Evolutionary conservation across 2,888 invertebrate species (phyloP).

Genomic region (Acronicta alni): DNA sequence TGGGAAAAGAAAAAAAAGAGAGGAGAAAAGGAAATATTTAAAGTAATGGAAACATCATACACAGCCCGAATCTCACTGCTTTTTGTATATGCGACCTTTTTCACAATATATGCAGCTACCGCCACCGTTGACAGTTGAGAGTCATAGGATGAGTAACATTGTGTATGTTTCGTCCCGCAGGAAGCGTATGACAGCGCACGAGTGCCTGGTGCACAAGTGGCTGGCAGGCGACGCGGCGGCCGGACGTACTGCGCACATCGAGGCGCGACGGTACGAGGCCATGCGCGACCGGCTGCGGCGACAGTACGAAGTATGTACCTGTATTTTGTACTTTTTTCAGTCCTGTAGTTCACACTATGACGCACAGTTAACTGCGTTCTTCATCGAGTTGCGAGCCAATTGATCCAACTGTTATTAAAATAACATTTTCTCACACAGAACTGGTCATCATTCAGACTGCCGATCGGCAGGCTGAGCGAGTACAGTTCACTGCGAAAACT

Average conservation of each 20-base stretch:
- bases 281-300: slow-evolving; percentile 96
- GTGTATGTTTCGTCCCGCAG: slow-evolving; percentile 74
- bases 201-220: slow-evolving; percentile 98
- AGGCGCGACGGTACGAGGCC: slow-evolving; percentile 94
- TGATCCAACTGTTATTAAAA: too few relatives aligned
- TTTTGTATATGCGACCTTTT: too few relatives aligned
- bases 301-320: slow-evolving; percentile 89
- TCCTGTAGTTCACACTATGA: too few relatives aligned
- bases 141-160: too few relatives aligned
- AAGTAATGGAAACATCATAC: too few relatives aligned
- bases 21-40: too few relatives aligned
- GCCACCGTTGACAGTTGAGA: too few relatives aligned
- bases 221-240: slow-evolving; percentile 95
- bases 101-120: too few relatives aligned
- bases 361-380: too few relatives aligned
- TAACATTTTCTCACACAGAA: slow-evolving; percentile 64
- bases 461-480: slow-evolving; percentile 98
- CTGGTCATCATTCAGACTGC: slow-evolving; percentile 94
- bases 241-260: slow-evolving; percentile 93
- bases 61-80: too few relatives aligned
- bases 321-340: neutral
- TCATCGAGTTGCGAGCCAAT: too few relatives aligned
- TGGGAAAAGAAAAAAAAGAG: too few relatives aligned
- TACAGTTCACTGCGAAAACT: slow-evolving; percentile 98
- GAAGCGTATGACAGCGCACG: slow-evolving; percentile 99